These are phyloP conservation scores for Dinoponera quadriceps DNA, from an alignment of 1,140 invertebrate genomes.

Conservation along the genomic window DNA sequence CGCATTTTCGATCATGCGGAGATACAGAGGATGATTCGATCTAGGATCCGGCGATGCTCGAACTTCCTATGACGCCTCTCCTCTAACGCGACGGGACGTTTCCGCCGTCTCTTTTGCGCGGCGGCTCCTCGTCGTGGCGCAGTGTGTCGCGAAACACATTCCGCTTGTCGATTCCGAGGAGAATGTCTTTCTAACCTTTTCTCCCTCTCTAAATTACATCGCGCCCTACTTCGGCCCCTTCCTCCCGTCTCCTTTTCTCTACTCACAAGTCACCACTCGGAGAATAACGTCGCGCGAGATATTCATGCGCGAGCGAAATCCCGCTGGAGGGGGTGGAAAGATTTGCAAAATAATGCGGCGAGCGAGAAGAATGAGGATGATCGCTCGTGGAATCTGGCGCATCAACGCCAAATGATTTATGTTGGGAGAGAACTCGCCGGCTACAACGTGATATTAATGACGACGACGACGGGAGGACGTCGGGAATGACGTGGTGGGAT, in stretches of 20 bases:
- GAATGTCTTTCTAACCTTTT: no score
- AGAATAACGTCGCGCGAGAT: not conserved
- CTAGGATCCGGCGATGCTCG: not conserved
- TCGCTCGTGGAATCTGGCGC: not conserved
- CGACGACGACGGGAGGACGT: not conserved
- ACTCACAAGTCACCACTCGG: not conserved
- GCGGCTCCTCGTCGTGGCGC: not conserved
- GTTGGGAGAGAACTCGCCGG: not conserved
- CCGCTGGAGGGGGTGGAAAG: not conserved
- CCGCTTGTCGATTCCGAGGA: no score
- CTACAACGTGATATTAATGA: constrained; percentile 40
- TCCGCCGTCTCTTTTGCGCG: not conserved
- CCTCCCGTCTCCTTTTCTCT: no score
- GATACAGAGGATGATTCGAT: not conserved
- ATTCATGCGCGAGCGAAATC: not conserved
- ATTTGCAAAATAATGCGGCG: not conserved
- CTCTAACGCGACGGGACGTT: not conserved
- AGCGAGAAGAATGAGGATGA: not conserved
- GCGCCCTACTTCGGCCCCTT: no score
- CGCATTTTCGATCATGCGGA: constrained; percentile 1
- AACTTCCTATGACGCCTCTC: not conserved
- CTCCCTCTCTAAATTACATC: no score
- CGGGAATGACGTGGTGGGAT: constrained; percentile 18
- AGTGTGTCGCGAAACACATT: no score
- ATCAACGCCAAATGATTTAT: not conserved